A percentile compares a stretch with the other conserved stretches of the same genome.
Conservation (phyloP, 1,140 invertebrate genomes). For the Drosophila subobscura region DNA sequence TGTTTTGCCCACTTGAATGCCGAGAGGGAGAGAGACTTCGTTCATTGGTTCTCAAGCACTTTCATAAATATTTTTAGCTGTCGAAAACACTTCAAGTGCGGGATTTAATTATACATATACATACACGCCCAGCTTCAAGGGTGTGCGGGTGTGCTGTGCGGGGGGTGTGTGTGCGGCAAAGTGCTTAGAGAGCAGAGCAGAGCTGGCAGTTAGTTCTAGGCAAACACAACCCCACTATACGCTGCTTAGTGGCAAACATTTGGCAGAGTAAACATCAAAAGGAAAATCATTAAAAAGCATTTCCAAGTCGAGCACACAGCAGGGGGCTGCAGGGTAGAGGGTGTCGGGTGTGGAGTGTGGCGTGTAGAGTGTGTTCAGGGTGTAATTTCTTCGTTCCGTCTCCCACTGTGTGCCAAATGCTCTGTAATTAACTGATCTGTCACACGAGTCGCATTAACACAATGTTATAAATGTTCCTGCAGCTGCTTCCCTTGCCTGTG, state of each 20-base stretch:
- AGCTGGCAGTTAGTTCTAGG: slow-evolving; percentile 8
- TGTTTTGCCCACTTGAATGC: slow-evolving; percentile 26
- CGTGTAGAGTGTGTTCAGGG: slow-evolving; percentile 48
- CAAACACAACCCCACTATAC: slow-evolving; percentile 30
- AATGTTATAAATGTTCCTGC: slow-evolving; percentile 72
- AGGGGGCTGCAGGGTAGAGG: not conserved
- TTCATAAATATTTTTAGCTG: slow-evolving; percentile 65
- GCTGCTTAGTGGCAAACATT: slow-evolving; percentile 43
- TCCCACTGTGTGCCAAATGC: slow-evolving; percentile 35
- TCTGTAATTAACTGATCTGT: slow-evolving; percentile 77
- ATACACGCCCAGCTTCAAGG: slow-evolving; percentile 3
- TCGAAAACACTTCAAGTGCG: slow-evolving; percentile 58
- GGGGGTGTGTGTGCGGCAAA: slow-evolving; percentile 15
- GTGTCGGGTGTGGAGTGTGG: slow-evolving; percentile 6
- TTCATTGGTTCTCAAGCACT: slow-evolving; percentile 27
- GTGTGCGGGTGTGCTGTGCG: too few species aligned
- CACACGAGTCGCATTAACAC: slow-evolving; percentile 81
- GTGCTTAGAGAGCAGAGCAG: slow-evolving; percentile 6
- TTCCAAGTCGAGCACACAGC: slow-evolving; percentile 52
- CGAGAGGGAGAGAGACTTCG: not conserved
- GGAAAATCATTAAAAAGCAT: slow-evolving; percentile 60
- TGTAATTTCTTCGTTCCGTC: slow-evolving; percentile 15
- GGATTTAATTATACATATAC: slow-evolving; percentile 70
- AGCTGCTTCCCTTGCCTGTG: slow-evolving; percentile 18
- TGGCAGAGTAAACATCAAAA: slow-evolving; percentile 55